Base-by-base conservation (phyloP, 2,888 invertebrate genomes). In the Caenorhabditis drosophilae region DNA sequence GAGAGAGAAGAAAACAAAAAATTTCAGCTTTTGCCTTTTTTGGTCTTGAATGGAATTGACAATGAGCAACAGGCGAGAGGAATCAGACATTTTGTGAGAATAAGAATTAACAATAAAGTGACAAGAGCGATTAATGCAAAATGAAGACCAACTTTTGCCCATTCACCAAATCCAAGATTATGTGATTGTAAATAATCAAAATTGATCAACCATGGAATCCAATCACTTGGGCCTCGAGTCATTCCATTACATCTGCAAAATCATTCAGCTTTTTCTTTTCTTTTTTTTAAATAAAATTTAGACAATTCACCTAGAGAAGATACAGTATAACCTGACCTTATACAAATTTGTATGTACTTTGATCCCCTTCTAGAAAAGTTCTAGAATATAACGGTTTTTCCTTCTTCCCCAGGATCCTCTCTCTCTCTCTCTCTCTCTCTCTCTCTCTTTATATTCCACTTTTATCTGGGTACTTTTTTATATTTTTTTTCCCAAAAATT, bases 21-120 rank as follows among this genome's bases (percentile, higher is more conserved):
- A 9, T 40, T 9, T 46, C n/a, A 34, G 6, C 22, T 46, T 25
- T 27, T 34, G 11, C 35, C 35, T 45, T 53, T 53, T 15, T 45
- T 53, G 9, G 16, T 49, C 12, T 27, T 47, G 41, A 57, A 67
- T n/a, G 57, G 52, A 2, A 67, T 50, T 12, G 58, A 47, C 1
- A 62, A 34, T 11, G 57, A 53, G 46, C 55, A 62, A 35, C 67
- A 58, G 4, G 61, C 59, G 27, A 66, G 49, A 18, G 66, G 66
- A 45, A 66, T 26, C 1, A 66, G 22, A 27, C 59, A 60, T 46
- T 66, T 66, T 3, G 60, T 60, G 42, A 56, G 12, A 18, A 60
- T 26, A 4, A 66, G 40, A 1, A 60, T 49, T 2, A 56, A 34
- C 9, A 56, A 9, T 1, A 66, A 35, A 6, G 55, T 18, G 9